Base-by-base conservation (phyloP, 37 sponge, comb jelly and placozoan genomes). In the Eunapius fragilis region DNA sequence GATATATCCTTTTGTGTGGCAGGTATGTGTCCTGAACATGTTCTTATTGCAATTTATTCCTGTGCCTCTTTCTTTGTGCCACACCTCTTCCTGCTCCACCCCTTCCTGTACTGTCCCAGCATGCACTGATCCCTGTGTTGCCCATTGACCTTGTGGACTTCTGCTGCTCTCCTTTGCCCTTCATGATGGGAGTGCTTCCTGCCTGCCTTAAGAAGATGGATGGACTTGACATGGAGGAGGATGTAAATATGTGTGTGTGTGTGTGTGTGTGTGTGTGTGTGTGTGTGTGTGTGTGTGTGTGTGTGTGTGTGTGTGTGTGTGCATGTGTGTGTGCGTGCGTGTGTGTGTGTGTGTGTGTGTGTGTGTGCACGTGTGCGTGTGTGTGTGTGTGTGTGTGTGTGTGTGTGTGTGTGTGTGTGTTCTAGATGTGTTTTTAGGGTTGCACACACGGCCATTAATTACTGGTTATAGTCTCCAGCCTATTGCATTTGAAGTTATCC, bases 1-100 rank as follows among this genome's bases (percentile, higher is more conserved):
- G 25, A 81, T 96, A 31, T 96, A 96, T 74, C 97, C 97, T 27
- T 91, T 94, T 70, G 84, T 81, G 58, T 96, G 97, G 97, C 97
- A 95, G 92, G 95, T 95, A 69, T 76, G 87, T 32, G 2, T 25
- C 17, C 2, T 30, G 74, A 5, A 22, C 24, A 47, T 4, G 3
- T 68, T 81, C n/a, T n/a, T n/a, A n/a, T n/a, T n/a, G n/a, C n/a
- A n/a, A n/a, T n/a, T n/a, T n/a, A n/a, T 38, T 10, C 69, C 37
- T 79, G 50, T 31, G 7, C 50, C 78, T 82, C 68, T 11, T 19
- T 26, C 49, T 19, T 25, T 25, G 31, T 71, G 10, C 82, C 34
- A 24, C 25, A 2, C 22, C 67, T 28, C 24, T 32, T 10, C 48
- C 50, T 69, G 58, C 47, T 72, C 48, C 28, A 26, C 78, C 68